Evolutionary conservation across 2,888 invertebrate genomes (phyloP), one percentile per base, ranked within the genome.

Genomic region (Eudasyphora cyanicolor): DNA sequence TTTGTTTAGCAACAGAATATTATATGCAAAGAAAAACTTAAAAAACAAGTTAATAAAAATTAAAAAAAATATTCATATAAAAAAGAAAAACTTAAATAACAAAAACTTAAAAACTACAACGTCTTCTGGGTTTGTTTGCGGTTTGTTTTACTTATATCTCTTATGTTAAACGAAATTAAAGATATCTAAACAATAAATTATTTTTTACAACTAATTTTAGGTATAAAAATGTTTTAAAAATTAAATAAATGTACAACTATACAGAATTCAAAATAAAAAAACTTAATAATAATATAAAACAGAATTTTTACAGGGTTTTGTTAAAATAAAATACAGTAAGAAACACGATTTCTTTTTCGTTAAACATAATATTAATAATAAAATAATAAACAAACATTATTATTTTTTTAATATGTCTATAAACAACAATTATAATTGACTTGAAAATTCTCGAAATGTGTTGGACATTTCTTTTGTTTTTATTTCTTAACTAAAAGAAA

Each of bases 391-490:
- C 67, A 67, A n/a, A n/a, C n/a, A 14, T 38, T 42, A 42, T 67
- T 42, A 35, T 67, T 8, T 19, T 7, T 35, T 35, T 67, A 14
- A 67, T 21, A 38, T 38, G 17, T 42, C 2, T 64, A 45, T 75
- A 60, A 71, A 84, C 76, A 83, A 83, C 83, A 81, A 76, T 79
- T 67, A 60, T 81, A 81, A 84, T 84, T 84, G 84, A 84, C 84
- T 75, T 84, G 19, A 38, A 38, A 73, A 69, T 77, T 76, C 27
- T 5, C 45, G 45, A 45, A 45, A 45, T 45, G 45, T n/a, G 14
- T 2, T 12, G 7, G n/a, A 45, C 45, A 45, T 45, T 45, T 45
- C 45, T n/a, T 45, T n/a, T 45, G 5, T 14, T 45, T 45, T 45
- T 4, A 6, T 45, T 45, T 38, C 12, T 38, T 38, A 7, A 45